phyloP scores from a whole-genome alignment of 2,888 invertebrate genomes.

The Ophioninae sp. region DNA sequence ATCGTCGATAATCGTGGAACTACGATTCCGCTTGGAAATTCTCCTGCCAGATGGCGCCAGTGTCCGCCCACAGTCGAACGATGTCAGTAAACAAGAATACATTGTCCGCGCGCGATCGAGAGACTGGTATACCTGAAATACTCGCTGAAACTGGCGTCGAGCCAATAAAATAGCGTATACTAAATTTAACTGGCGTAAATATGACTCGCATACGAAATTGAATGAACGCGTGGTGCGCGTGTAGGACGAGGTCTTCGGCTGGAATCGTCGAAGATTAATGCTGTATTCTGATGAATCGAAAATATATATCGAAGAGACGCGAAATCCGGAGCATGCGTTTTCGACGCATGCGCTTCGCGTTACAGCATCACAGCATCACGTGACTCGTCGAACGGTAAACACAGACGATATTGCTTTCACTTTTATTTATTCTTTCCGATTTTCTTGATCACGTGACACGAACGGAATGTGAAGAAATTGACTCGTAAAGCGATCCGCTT shows the following conservation, averaged over 20 bases:
- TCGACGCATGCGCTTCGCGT: neutral
- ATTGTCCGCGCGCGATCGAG: neutral
- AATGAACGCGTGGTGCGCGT: slow-evolving; percentile 40
- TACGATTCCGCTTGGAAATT: neutral
- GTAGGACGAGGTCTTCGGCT: slow-evolving; percentile 12
- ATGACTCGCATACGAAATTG: slow-evolving; percentile 40
- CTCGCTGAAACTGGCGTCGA: slow-evolving; percentile 19
- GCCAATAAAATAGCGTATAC: slow-evolving; percentile 29
- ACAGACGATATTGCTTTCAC: neutral
- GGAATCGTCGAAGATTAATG: slow-evolving; percentile 12
- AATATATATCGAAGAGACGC: neutral
- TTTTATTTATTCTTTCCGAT: neutral
- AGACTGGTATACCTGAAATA: slow-evolving; percentile 41
- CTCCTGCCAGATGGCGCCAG: slow-evolving; percentile 21
- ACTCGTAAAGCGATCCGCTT: neutral
- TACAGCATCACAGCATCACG: neutral
- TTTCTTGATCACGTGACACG: neutral
- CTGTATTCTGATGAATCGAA: neutral
- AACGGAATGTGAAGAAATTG: neutral
- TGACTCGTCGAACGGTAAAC: neutral
- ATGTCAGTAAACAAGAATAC: neutral
- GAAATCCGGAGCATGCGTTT: neutral
- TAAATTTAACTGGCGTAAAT: slow-evolving; percentile 46
- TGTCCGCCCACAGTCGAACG: neutral
- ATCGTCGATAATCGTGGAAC: neutral